phyloP scores from a whole-genome alignment of 2,888 invertebrate genomes.

The Tolmerus cingulatus region DNA sequence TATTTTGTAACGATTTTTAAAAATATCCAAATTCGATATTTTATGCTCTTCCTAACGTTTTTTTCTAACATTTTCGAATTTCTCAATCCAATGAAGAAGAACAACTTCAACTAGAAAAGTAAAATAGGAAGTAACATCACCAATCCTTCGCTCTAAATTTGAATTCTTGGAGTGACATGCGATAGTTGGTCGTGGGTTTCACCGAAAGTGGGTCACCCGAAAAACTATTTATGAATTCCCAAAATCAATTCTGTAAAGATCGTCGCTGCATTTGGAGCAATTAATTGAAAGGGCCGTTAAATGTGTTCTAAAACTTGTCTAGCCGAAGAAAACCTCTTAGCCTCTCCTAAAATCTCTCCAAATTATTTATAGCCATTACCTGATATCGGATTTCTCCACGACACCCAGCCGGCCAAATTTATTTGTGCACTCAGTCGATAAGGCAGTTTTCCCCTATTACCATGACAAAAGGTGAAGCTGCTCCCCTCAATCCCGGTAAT shows the following conservation, averaged over 20 bases:
- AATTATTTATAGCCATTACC: background rate
- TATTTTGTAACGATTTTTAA: too few relatives aligned
- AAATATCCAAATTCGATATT: too few relatives aligned
- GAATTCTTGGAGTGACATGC: background rate
- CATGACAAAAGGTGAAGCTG: slow-evolving; percentile 8
- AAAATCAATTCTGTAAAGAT: background rate
- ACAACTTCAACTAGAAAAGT: too few relatives aligned
- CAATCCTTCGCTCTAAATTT: too few relatives aligned
- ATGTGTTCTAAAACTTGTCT: background rate
- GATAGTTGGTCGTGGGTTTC: background rate
- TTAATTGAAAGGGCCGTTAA: background rate
- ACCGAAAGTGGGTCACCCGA: background rate
- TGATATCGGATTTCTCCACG: background rate
- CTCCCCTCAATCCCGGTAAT: background rate
- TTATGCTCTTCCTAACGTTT: too few relatives aligned
- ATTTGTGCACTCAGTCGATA: background rate
- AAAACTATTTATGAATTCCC: background rate
- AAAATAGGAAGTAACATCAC: too few relatives aligned
- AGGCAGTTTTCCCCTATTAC: slow-evolving; percentile 9
- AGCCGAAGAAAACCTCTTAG: background rate
- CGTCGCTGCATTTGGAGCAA: background rate
- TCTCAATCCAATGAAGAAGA: too few relatives aligned
- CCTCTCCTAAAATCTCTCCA: background rate
- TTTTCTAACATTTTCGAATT: too few relatives aligned
- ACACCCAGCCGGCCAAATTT: background rate